phyloP scores from a whole-genome alignment of 2,113 vertebrate genomes.

The Melanostigma gelatinosum region DNA sequence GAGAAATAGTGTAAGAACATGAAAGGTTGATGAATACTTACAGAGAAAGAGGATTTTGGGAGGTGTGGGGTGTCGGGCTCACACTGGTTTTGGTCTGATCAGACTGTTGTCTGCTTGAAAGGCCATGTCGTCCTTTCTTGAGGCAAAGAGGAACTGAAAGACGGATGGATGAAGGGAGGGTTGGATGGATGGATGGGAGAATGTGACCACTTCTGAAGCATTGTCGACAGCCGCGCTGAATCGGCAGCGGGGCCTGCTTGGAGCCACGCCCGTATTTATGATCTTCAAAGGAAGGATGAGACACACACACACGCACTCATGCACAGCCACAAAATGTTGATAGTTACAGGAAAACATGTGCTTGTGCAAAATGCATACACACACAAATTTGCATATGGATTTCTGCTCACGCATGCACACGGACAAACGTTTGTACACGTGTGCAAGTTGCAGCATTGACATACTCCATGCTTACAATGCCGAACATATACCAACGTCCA shows the following conservation, averaged over 20 bases:
- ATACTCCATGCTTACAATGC: neutral
- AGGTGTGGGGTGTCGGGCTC: conserved; percentile 17
- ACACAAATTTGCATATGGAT: conserved; percentile 48
- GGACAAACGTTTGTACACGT: conserved; percentile 5
- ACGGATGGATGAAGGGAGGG: conserved; percentile 68
- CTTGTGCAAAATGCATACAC: conserved; percentile 37
- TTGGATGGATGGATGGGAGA: conserved; percentile 68
- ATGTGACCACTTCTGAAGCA: conserved; percentile 81
- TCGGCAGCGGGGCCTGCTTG: conserved; percentile 69
- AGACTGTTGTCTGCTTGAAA: conserved; percentile 59
- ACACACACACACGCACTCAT: conserved; percentile 61
- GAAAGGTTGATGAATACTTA: conserved; percentile 47
- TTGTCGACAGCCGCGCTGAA: conserved; percentile 79
- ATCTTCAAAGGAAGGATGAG: conserved; percentile 80
- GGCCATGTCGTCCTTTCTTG: conserved; percentile 51
- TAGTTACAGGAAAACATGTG: conserved; percentile 74
- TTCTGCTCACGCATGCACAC: conserved; percentile 5
- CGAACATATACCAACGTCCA: neutral
- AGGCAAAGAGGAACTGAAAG: conserved; percentile 55
- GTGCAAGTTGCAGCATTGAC: neutral
- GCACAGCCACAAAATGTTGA: conserved; percentile 66
- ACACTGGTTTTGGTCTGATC: conserved; percentile 55
- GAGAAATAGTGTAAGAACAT: conserved; percentile 36
- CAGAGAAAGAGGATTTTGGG: conserved; percentile 1
- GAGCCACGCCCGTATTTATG: conserved; percentile 79